Conservation (phyloP, 2,888 invertebrate species). For the Actias luna region DNA sequence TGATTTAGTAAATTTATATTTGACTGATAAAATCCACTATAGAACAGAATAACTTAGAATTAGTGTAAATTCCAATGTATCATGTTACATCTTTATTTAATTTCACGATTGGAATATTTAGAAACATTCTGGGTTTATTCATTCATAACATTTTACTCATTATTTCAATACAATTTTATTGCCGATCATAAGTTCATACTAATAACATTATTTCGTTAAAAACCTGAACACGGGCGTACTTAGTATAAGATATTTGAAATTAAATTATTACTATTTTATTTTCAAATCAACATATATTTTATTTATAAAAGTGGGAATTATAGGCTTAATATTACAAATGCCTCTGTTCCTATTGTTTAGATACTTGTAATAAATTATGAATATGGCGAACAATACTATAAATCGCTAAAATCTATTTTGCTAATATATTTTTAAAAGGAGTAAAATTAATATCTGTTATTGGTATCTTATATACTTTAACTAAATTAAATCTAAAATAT, state of each 20-base stretch:
- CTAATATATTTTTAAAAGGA: conserved; percentile 19
- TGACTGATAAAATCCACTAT: too few species aligned
- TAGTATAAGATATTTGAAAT: conserved; percentile 26
- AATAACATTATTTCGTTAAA: neutral
- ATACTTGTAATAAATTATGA: neutral
- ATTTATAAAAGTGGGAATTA: too few species aligned
- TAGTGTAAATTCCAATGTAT: too few species aligned
- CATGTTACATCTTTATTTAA: neutral
- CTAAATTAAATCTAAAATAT: neutral
- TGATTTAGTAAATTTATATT: too few species aligned
- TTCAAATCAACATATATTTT: too few species aligned
- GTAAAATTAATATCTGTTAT: neutral
- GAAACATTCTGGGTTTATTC: conserved; percentile 1
- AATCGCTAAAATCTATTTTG: conserved; percentile 18
- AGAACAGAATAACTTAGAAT: too few species aligned
- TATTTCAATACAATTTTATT: neutral
- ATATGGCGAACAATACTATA: neutral
- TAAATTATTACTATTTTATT: too few species aligned
- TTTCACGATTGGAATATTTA: conserved; percentile 8
- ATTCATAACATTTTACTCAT: neutral
- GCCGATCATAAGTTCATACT: neutral
- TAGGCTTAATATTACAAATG: too few species aligned
- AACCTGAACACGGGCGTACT: conserved; percentile 27
- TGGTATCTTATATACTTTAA: neutral
- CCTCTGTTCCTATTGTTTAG: neutral